A percentile compares a stretch with the other conserved stretches of the same genome.
These are phyloP conservation scores for Brachycybe producta DNA, from an alignment of 2,888 invertebrate genomes.

Conservation along the genomic window DNA sequence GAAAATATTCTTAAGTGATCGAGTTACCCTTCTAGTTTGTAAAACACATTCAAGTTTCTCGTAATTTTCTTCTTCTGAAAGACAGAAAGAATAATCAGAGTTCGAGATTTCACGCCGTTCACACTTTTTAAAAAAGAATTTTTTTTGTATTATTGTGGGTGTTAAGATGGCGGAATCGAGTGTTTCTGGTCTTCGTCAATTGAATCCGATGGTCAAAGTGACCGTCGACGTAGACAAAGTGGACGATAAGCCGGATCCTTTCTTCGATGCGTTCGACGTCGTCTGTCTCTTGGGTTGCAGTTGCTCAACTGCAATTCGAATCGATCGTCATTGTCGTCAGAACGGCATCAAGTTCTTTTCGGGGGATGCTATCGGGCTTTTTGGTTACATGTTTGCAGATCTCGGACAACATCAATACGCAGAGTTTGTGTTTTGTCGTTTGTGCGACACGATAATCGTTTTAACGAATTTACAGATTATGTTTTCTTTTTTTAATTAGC, in stretches of 20 bases:
- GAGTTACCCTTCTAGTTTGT: no score
- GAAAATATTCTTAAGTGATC: no score
- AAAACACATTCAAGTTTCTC: no score
- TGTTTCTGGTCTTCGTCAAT: slow-evolving; percentile 56
- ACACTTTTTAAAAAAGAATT: no score
- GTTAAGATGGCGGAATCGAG: slow-evolving; percentile 73
- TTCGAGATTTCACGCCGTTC: no score
- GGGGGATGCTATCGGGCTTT: slow-evolving; percentile 85
- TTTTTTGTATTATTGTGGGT: no score
- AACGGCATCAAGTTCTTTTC: slow-evolving; percentile 69
- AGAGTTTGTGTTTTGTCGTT: no score
- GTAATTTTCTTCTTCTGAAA: no score
- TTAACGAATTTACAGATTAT: background rate
- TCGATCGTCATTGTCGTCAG: slow-evolving; percentile 62
- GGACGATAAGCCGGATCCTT: slow-evolving; percentile 56
- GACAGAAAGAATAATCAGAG: no score
- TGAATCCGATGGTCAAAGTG: slow-evolving; percentile 90
- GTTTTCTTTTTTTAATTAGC: slow-evolving; percentile 21
- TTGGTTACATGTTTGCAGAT: slow-evolving; percentile 83
- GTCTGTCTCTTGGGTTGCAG: slow-evolving; percentile 66
- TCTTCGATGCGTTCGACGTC: slow-evolving; percentile 61
- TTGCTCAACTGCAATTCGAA: slow-evolving; percentile 53
- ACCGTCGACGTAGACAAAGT: slow-evolving; percentile 37
- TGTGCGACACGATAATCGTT: background rate
- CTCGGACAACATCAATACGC: slow-evolving; percentile 67